phyloP scores from a whole-genome alignment of 2,797 vertebrate species.

The Anguilla pacifica region DNA sequence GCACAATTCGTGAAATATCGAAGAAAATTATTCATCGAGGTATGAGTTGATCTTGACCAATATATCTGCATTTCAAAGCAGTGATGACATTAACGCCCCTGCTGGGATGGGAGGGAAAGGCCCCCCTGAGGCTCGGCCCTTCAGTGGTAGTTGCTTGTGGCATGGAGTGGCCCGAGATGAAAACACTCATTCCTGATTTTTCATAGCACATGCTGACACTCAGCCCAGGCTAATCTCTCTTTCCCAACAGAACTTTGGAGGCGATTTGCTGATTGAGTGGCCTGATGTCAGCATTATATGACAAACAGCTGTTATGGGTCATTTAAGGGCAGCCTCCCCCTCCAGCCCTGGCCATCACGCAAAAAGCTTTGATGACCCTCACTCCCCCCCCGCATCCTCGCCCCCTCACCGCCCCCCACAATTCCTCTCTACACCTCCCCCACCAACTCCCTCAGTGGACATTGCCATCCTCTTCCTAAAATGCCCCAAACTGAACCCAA shows the following conservation, averaged over 20 bases:
- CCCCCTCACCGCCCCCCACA: background rate
- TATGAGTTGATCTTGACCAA: slow-evolving; percentile 26
- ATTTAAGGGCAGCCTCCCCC: slow-evolving; percentile 21
- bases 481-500: background rate
- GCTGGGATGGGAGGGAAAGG: slow-evolving; percentile 17
- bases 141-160: slow-evolving; percentile 17
- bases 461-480: background rate
- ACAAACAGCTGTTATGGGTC: slow-evolving; percentile 39
- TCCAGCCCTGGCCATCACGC: background rate
- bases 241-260: slow-evolving; percentile 34
- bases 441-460: background rate
- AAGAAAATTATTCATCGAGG: slow-evolving; percentile 17
- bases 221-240: slow-evolving; percentile 18
- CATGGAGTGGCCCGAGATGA: background rate
- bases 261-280: slow-evolving; percentile 24
- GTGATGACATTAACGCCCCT: slow-evolving; percentile 19
- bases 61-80: slow-evolving; percentile 28
- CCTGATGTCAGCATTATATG: slow-evolving; percentile 35
- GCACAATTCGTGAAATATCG: slow-evolving; percentile 29
- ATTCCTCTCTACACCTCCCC: background rate
- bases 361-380: slow-evolving; percentile 15
- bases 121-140: background rate
- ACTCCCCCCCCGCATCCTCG: background rate
- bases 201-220: slow-evolving; percentile 21
- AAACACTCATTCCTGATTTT: slow-evolving; percentile 30